Base-by-base conservation (phyloP, 2,888 invertebrate species). In the Hydropsyche betteni region DNA sequence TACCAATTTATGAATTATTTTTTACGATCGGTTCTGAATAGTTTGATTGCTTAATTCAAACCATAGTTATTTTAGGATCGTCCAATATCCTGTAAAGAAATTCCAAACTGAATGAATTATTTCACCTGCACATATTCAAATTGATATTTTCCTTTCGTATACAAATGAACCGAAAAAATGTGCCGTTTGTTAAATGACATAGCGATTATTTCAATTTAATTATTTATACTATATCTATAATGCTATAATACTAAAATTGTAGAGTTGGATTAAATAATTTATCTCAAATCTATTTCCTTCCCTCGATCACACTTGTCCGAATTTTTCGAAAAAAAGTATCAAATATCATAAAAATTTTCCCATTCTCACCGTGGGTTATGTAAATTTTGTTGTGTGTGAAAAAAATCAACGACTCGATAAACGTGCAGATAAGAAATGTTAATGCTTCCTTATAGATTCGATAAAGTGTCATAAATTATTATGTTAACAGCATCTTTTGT, bases 21-120 rank as follows among this genome's bases (percentile, higher is more conserved):
- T 34, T 33, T 38, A 68, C 10, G 14, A 16, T 69, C 50, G 16
- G 33, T 16, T 53, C 34, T 53, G 16, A 55, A 70, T 53, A 52
- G 44, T 34, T 52, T 74, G 74, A 76, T 76, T 76, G 76, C 70
- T 74, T 68, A 34, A 76, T 76, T 74, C 76, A 64, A 4, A 5
- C n/a, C 33, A 4, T 55, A 64, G 76, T 76, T 76, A 55, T 70
- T 76, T 76, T 76, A 76, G 76, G 74, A 74, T 68, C 52, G 36
- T 38, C 53, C 76, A 64, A 74, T 76, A 74, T 76, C 76, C 69
- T 69, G 74, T 55, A 12, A 7, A 8, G 52, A 58, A 58, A 58
- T 24, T 58, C 8, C 58, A 24, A 8, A 16, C 58, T 2, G 24
- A 58, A 58, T 8, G 24, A 24, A 58, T 58, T 58, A 58, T 58